Percentiles rank a stretch among this genome's conserved stretches.
Evolutionary conservation across 2,888 invertebrate species (phyloP).

Genomic region (Suillia variegata): DNA sequence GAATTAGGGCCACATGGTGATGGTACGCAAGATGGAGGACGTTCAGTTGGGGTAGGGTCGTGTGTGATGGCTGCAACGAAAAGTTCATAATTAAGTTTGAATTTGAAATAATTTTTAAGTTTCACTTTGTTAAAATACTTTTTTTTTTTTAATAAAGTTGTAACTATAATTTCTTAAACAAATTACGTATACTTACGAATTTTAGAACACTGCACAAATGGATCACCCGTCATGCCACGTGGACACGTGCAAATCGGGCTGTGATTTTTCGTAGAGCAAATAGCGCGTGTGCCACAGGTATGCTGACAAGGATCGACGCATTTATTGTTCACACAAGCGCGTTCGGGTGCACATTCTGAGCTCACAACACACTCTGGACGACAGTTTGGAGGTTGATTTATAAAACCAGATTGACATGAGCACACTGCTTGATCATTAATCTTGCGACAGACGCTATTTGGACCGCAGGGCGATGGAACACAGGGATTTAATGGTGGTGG

Average conservation of each 20-base stretch:
- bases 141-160: not conserved
- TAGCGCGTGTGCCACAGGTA: conserved; percentile 84
- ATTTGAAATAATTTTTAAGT: not conserved
- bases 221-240: conserved; percentile 84
- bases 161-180: not conserved
- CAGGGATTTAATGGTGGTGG: conserved; percentile 72
- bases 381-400: conserved; percentile 80
- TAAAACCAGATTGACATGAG: conserved; percentile 79
- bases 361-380: conserved; percentile 87
- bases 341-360: conserved; percentile 80
- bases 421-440: conserved; percentile 83
- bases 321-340: conserved; percentile 83
- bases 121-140: not conserved
- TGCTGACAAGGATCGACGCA: conserved; percentile 88
- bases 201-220: conserved; percentile 76
- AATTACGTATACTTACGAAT: conserved; percentile 66
- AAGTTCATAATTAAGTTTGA: not conserved
- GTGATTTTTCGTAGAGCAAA: conserved; percentile 82
- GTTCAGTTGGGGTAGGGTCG: conserved; percentile 64
- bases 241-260: conserved; percentile 88
- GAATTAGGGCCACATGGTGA: conserved; percentile 87
- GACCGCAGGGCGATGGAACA: conserved; percentile 84
- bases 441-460: conserved; percentile 83
- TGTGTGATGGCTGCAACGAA: conserved; percentile 34
- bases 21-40: conserved; percentile 77